Conservation (phyloP, 2,888 invertebrate genomes). For the Thecocarcelia acutangulata region DNA sequence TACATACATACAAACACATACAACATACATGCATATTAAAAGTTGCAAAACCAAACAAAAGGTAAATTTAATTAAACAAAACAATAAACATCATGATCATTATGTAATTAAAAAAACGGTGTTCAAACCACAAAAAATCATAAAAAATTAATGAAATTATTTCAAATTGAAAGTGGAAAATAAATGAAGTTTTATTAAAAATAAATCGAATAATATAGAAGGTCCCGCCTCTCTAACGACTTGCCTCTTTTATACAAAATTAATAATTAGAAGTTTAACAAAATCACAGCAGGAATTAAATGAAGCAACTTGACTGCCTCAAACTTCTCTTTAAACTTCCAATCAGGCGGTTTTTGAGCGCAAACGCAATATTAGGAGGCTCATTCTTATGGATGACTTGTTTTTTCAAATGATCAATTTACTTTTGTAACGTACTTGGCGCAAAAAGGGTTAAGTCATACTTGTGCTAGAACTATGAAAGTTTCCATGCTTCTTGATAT, state of each 20-base stretch:
- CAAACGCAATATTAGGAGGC: no score
- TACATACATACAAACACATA: constrained; percentile 40
- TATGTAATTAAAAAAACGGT: constrained; percentile 67
- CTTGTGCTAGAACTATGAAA: no score
- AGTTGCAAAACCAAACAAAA: constrained; percentile 16
- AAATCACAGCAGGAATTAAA: constrained; percentile 46
- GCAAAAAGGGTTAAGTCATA: no score
- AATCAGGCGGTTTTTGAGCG: no score
- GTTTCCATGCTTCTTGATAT: no score
- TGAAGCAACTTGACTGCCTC: background rate
- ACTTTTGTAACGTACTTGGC: no score
- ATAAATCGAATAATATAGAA: background rate
- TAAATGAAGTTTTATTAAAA: constrained; percentile 28
- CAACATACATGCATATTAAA: constrained; percentile 41
- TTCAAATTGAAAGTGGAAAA: constrained; percentile 22
- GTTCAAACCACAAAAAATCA: background rate
- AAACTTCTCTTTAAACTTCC: no score
- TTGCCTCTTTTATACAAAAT: background rate
- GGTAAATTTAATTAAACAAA: constrained; percentile 9
- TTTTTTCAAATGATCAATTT: no score
- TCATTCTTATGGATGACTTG: no score
- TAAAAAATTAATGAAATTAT: constrained; percentile 17
- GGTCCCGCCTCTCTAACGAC: no score
- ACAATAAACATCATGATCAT: constrained; percentile 37
- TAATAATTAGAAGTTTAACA: constrained; percentile 1